phyloP scores from a whole-genome alignment of 1,140 invertebrate species.

The Orussus abietinus region DNA sequence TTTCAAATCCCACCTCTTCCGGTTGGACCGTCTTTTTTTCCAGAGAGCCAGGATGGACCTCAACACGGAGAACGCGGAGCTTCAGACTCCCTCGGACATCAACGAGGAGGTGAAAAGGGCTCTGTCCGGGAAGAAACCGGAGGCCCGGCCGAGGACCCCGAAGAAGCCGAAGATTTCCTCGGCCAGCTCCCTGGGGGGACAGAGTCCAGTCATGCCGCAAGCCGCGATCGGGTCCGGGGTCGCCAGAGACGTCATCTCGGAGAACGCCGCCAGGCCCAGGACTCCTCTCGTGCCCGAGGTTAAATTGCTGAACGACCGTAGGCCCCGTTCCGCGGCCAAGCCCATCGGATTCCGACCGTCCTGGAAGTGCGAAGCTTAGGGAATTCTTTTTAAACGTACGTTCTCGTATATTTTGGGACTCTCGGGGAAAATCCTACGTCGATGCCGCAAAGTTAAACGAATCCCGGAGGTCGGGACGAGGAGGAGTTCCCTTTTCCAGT shows the following conservation, averaged over 20 bases:
- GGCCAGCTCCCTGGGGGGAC: too few relatives aligned
- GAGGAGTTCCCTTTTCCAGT: too few relatives aligned
- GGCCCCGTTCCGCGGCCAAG: constrained; percentile 8
- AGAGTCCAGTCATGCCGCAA: too few relatives aligned
- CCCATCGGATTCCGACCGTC: constrained; percentile 25
- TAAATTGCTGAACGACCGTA: constrained; percentile 22
- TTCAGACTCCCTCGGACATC: constrained; percentile 39
- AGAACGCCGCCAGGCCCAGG: constrained; percentile 9
- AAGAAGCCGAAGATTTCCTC: constrained; percentile 22
- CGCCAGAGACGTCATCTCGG: too few relatives aligned
- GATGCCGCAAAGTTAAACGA: too few relatives aligned
- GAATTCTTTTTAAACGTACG: too few relatives aligned
- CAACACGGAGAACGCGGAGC: constrained; percentile 34
- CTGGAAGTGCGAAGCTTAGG: constrained; percentile 22
- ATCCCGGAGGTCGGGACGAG: too few relatives aligned
- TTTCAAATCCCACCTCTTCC: neutral
- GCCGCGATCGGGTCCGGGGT: too few relatives aligned
- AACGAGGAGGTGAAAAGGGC: constrained; percentile 36
- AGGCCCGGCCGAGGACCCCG: neutral
- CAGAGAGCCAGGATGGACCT: constrained; percentile 37
- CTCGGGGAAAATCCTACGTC: too few relatives aligned
- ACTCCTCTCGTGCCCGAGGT: constrained; percentile 21
- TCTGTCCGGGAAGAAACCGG: constrained; percentile 16
- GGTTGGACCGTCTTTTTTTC: too few relatives aligned
- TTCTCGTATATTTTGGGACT: too few relatives aligned